Base-by-base conservation (phyloP, 2,797 vertebrate species). In the Alectoris magna region DNA sequence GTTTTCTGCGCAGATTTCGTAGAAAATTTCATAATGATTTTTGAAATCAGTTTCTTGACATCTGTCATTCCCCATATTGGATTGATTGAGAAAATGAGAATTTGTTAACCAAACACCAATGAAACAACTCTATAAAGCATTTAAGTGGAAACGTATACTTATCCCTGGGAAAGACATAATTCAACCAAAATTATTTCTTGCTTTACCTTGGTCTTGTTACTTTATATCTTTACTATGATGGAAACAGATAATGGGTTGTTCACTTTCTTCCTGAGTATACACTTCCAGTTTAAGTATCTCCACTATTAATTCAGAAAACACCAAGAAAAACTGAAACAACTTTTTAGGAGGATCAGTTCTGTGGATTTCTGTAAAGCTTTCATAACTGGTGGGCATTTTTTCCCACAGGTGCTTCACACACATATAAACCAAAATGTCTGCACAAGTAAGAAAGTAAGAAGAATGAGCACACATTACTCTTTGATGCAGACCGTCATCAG, bases 211-310 rank as follows among this genome's bases (percentile, higher is more conserved):
- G 53, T 83, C 39, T 29, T 8, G 22, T 77, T 1, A 17, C 4
- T 67, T 64, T 60, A 73, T 60, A 18, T 18, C 5, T 9, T 86
- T 1, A 0, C 24, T 67, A 4, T 6, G 7, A 34, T 4, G 44
- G 14, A 49, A 91, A 29, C 1, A 38, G 13, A 53, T 29, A 73
- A 55, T 1, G 8, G 3, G 36, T n/a, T 34, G 16, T 38, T 67
- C 34, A 8, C 9, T 46, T 70, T 41, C 19, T 48, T 64, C 10
- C 64, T 44, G 7, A n/a, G 15, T 13, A 11, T 16, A 49, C 39
- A 4, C 2, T 68, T 73, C 22, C 51, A 70, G 8, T 22, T 36
- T 44, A 39, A 29, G n/a, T 29, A 21, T 34, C 16, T 14, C 22
- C 29, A 24, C 10, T 36, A 26, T 2, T 55, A 38, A 66, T 31